These are phyloP conservation scores for Rhopilema esculentum DNA, from an alignment of 30 jellyfish, hydroid and myxozoan genomes.

Conservation along the genomic window DNA sequence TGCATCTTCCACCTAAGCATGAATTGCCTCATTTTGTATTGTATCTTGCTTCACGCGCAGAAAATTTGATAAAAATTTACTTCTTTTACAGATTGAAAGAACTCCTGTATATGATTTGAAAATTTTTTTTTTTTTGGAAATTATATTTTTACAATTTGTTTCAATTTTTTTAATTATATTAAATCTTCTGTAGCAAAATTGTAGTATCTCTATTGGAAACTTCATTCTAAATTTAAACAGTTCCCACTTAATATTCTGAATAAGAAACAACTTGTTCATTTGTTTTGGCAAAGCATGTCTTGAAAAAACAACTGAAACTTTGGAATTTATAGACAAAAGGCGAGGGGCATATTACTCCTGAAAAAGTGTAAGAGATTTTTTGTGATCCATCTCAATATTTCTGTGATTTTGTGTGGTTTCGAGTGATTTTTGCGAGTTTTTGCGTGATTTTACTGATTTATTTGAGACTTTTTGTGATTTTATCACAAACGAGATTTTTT, in stretches of 20 bases:
- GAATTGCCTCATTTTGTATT: not conserved
- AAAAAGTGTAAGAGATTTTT: not conserved
- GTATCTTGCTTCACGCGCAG: not conserved
- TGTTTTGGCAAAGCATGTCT: not conserved
- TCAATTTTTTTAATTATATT: not conserved
- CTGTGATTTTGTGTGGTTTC: not conserved
- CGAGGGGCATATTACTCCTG: not conserved
- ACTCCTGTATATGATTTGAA: not conserved
- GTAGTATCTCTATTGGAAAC: not conserved
- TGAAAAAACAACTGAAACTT: not conserved
- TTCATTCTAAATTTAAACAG: not conserved
- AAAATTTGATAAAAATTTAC: not conserved
- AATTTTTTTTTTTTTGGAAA: not conserved
- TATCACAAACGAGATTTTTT: not conserved
- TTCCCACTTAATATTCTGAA: not conserved
- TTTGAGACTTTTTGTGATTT: not conserved
- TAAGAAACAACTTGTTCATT: not conserved
- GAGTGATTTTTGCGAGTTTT: not conserved
- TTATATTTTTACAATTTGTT: not conserved
- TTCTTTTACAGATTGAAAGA: not conserved
- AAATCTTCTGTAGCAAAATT: not conserved
- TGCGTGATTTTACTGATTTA: not conserved
- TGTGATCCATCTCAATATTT: not conserved
- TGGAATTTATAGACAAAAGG: not conserved
- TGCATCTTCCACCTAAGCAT: not conserved